These are phyloP conservation scores for Gallinago jamesoni DNA, from an alignment of 2,113 vertebrate genomes.

Conservation along the genomic window DNA sequence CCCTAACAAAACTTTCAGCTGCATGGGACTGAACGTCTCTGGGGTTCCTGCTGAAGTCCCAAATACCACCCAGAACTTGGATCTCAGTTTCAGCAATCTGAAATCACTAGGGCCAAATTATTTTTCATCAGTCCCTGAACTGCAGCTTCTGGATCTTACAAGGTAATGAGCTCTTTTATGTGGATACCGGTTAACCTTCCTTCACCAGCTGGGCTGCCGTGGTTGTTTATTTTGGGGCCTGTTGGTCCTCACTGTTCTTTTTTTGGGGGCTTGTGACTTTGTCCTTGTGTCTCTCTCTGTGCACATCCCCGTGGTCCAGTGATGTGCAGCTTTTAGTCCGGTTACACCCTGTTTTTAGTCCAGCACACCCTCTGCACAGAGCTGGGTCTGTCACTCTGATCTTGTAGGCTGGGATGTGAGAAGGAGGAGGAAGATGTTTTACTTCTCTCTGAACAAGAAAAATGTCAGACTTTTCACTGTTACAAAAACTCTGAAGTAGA, in stretches of 20 bases:
- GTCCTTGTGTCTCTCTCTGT: neutral
- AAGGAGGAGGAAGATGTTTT: constrained; percentile 3
- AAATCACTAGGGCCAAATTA: constrained; percentile 29
- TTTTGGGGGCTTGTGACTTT: neutral
- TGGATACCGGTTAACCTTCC: neutral
- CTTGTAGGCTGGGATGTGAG: neutral
- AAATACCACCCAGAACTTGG: constrained; percentile 61
- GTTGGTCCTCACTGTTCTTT: neutral
- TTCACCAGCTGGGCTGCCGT: neutral
- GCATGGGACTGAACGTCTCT: constrained; percentile 57
- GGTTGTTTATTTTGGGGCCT: neutral
- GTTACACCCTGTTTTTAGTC: neutral
- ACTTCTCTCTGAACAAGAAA: constrained; percentile 7
- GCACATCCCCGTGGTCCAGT: neutral
- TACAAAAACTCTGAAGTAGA: neutral
- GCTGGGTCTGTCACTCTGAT: neutral
- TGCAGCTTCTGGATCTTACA: constrained; percentile 75
- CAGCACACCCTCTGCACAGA: neutral
- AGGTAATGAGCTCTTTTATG: constrained; percentile 60
- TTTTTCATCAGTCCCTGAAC: constrained; percentile 67
- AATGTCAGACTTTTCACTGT: constrained; percentile 31
- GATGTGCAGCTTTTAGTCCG: neutral
- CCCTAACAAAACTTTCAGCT: constrained; percentile 62
- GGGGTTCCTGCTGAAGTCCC: constrained; percentile 65
- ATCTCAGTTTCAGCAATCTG: constrained; percentile 79